These are phyloP conservation scores for Saimiri boliviensis DNA, from an alignment of 2,113 vertebrate genomes.

Conservation along the genomic window DNA sequence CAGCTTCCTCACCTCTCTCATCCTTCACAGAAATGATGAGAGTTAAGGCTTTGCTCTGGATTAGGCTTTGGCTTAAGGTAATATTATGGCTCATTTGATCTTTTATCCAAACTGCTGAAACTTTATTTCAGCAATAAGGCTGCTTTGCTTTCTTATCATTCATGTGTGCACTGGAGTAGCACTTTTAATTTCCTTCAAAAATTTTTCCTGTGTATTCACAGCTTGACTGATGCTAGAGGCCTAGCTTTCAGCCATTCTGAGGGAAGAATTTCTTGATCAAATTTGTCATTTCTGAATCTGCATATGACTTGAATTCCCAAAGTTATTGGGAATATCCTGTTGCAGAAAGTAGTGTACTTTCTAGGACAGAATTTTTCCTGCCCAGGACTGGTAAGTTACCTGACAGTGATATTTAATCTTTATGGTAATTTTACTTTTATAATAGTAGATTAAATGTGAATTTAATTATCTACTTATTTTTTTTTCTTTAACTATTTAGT, in stretches of 20 bases:
- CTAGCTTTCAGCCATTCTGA: neutral
- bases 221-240: neutral
- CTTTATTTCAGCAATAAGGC: neutral
- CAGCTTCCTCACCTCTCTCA: neutral
- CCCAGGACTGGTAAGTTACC: neutral
- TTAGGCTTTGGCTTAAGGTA: neutral
- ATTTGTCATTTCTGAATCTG: neutral
- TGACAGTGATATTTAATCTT: neutral
- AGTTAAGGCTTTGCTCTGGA: neutral
- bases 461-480: neutral
- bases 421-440: neutral
- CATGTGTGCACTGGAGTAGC: neutral
- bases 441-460: neutral
- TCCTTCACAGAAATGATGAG: neutral
- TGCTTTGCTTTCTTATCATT: neutral
- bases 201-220: neutral
- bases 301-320: neutral
- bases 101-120: neutral
- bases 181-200: neutral
- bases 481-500: slow-evolving; percentile 4
- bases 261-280: neutral
- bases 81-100: neutral
- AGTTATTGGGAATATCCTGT: neutral
- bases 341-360: neutral
- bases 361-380: neutral